phyloP scores from a whole-genome alignment of 2,797 vertebrate genomes.

The Carduelis carduelis region DNA sequence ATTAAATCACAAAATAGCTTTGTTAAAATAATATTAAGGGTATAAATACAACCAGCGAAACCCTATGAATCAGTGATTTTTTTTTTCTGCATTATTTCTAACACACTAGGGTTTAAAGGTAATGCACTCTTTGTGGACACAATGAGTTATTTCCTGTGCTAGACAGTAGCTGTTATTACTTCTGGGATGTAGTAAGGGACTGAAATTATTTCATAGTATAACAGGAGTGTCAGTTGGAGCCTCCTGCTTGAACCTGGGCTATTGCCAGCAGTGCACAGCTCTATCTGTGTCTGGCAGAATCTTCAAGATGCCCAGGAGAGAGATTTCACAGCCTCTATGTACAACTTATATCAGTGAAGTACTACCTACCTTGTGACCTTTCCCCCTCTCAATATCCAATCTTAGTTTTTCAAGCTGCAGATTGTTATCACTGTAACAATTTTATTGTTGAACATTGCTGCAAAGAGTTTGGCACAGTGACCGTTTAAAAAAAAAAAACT shows the following conservation, averaged over 20 bases:
- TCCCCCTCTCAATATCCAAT: background rate
- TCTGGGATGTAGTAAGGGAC: background rate
- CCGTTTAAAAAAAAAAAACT: background rate
- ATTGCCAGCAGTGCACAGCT: background rate
- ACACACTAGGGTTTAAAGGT: background rate
- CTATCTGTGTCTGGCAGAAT: background rate
- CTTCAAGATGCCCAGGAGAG: background rate
- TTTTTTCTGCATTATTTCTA: background rate
- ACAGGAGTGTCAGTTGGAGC: background rate
- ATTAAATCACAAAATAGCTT: background rate
- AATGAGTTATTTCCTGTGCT: background rate
- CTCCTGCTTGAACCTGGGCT: background rate
- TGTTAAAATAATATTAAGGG: background rate
- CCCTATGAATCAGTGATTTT: background rate
- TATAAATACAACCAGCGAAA: background rate
- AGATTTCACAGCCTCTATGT: background rate
- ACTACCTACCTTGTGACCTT: background rate
- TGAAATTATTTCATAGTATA: background rate
- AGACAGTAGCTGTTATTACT: background rate
- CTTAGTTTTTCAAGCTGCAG: background rate
- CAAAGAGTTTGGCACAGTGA: background rate
- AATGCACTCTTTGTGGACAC: background rate
- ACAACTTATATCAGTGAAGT: background rate
- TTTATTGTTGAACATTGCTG: background rate
- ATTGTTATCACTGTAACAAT: background rate